Evolutionary conservation across 2,888 invertebrate species (phyloP).

Genomic region (Notocelia uddmanniana): DNA sequence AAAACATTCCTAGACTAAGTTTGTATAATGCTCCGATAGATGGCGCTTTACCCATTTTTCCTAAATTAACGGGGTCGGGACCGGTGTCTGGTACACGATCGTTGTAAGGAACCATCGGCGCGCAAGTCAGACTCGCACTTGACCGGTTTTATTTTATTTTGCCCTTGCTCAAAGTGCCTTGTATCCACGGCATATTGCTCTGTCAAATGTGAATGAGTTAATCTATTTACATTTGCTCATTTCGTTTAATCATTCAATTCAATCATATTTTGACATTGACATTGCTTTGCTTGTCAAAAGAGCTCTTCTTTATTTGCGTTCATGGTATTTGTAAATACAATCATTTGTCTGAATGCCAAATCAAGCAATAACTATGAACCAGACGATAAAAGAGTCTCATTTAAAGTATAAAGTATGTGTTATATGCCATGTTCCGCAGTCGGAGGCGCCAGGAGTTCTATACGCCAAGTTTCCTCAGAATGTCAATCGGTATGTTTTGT

Average conservation of each 20-base stretch:
- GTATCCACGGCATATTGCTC: neutral
- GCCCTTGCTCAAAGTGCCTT: neutral
- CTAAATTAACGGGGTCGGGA: too few species aligned
- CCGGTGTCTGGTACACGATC: too few species aligned
- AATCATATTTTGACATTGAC: neutral
- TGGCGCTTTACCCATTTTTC: too few species aligned
- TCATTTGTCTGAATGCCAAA: conserved; percentile 10
- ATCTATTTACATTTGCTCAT: neutral
- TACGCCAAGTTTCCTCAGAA: conserved; percentile 41
- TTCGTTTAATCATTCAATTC: neutral
- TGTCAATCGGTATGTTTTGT: conserved; percentile 32
- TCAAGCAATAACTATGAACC: conserved; percentile 19
- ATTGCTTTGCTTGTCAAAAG: neutral
- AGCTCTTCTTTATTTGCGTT: neutral
- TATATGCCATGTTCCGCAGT: conserved; percentile 40
- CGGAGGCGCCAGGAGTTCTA: conserved; percentile 30
- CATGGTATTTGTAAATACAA: conserved; percentile 11
- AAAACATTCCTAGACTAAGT: too few species aligned
- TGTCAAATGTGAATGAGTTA: conserved; percentile 15
- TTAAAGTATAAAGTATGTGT: conserved; percentile 41
- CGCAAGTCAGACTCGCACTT: too few species aligned
- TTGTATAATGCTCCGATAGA: too few species aligned
- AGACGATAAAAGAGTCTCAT: conserved; percentile 22
- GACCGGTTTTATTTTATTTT: neutral
- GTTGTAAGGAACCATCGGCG: too few species aligned